These are phyloP conservation scores for Heliconius cydno DNA, from an alignment of 2,888 invertebrate species.

Conservation along the genomic window DNA sequence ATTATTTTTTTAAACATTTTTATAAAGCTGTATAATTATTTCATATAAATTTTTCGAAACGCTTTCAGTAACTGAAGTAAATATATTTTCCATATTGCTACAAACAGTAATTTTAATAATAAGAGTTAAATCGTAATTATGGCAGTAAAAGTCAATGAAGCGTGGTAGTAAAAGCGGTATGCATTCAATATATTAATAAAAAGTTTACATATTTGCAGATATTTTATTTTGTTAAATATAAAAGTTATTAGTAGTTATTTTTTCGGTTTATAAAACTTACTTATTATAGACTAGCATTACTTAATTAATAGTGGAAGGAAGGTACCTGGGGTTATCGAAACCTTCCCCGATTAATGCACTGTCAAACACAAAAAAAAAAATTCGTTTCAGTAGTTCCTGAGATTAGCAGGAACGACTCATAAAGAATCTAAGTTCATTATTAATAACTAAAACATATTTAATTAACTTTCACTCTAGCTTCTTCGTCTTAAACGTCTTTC, in stretches of 20 bases:
- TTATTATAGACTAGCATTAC: too few relatives aligned
- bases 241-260: background rate
- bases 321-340: too few relatives aligned
- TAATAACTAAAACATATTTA: background rate
- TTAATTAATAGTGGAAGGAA: too few relatives aligned
- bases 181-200: background rate
- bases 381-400: background rate
- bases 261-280: background rate
- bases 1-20: background rate
- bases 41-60: background rate
- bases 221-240: background rate
- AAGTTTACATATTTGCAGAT: background rate
- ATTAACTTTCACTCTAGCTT: background rate
- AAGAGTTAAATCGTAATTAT: conserved; percentile 17
- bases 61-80: background rate
- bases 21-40: background rate
- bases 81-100: conserved; percentile 9
- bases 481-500: background rate
- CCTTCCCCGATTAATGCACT: too few relatives aligned
- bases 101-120: conserved; percentile 8
- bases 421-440: background rate
- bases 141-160: conserved; percentile 14
- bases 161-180: conserved; percentile 11
- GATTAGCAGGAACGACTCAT: background rate
- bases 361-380: background rate